phyloP scores from a whole-genome alignment of 2,888 invertebrate species.

The Macrosiphum euphorbiae region DNA sequence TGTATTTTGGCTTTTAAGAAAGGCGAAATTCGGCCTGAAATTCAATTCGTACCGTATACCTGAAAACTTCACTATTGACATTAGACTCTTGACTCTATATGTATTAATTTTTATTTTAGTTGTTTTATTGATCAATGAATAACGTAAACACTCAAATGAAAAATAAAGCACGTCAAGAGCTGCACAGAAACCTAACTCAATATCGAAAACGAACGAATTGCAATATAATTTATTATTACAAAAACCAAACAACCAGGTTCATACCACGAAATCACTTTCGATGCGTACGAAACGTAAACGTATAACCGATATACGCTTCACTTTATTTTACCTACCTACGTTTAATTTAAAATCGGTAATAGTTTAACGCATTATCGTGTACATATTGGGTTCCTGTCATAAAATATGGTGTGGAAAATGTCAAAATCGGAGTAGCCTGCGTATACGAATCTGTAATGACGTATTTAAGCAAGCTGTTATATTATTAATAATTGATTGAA shows the following conservation, averaged over 20 bases:
- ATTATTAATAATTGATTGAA: not conserved
- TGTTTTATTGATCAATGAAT: too few species aligned
- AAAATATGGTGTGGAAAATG: not conserved
- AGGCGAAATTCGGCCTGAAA: not conserved
- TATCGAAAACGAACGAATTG: too few species aligned
- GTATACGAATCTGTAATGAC: not conserved
- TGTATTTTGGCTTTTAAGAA: too few species aligned
- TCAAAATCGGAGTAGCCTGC: not conserved
- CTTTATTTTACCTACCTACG: not conserved
- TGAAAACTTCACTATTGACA: not conserved
- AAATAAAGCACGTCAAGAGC: too few species aligned
- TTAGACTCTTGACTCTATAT: not conserved
- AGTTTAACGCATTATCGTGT: not conserved
- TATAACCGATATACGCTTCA: not conserved
- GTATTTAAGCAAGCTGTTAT: not conserved
- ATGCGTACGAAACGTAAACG: not conserved
- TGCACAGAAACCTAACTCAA: too few species aligned
- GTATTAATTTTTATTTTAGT: too few species aligned
- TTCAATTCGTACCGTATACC: not conserved
- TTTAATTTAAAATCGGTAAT: not conserved
- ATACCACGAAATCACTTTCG: not conserved
- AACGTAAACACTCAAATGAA: too few species aligned
- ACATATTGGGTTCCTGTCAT: not conserved
- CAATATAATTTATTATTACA: too few species aligned
- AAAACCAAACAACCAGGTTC: not conserved